Evolutionary conservation across 2,888 invertebrate species (phyloP), one percentile per base, ranked within the genome.

Genomic region (Nowickia ferox): DNA sequence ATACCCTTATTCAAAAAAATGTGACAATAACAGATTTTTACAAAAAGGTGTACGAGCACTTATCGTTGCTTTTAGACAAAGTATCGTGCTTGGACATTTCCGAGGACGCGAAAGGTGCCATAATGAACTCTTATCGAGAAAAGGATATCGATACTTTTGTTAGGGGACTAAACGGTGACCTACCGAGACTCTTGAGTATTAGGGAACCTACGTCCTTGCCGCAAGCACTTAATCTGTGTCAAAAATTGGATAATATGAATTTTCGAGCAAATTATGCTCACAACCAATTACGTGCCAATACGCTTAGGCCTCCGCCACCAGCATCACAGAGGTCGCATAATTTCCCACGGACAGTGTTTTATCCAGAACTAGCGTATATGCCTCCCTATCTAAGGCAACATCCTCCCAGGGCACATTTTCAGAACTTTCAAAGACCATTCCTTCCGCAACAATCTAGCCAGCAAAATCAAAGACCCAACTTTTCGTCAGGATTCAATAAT

Each of bases 41-140:
- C 30, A 55, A 57, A 40, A 44, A 10, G 17, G 76, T 57, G 17
- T 76, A 66, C 8, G n/a, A 55, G 15, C 55, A 66, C 38, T 44
- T 76, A 9, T 65, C 75, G 13, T n/a, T 76, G 1, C 38, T 76
- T 9, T 15, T 55, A 48, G 61, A 74, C 10, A 74, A 74, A 46
- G 48, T 74, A 40, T 15, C 40, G 13, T 74, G 74, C 19, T 51
- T 74, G 8, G 74, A 63, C 40, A 38, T 51, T 30, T 42, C 15
- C 9, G 57, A 72, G 8, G 59, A 72, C 3, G 15, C 48, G 6
- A 66, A 22, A 38, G 9, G 22, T 30, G 66, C 17, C 13, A 65
- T 65, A 46, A 46, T 19, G 1, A 22, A 44, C 13, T 65, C 46
- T 8, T 65, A 65, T 46, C 65, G 65, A 8, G 38, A 38, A 17